Percentiles rank a stretch among this genome's conserved stretches.
These are phyloP conservation scores for Cataglyphis hispanica DNA, from an alignment of 1,140 invertebrate species.

Conservation along the genomic window DNA sequence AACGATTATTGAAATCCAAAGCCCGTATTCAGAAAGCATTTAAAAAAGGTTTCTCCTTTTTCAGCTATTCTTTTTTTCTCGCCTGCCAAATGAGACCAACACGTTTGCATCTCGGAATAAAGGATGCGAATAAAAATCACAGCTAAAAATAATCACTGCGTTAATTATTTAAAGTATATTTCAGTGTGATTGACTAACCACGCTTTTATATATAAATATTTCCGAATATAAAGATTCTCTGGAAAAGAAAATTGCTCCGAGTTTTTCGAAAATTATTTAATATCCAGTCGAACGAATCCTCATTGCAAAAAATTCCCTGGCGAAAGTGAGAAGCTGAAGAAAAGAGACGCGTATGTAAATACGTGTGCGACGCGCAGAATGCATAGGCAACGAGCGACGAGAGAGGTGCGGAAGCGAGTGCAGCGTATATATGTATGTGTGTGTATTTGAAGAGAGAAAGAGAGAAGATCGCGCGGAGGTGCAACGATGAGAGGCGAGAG, in stretches of 20 bases:
- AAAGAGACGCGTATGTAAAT: not conserved
- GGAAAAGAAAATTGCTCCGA: not conserved
- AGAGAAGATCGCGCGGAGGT: slow-evolving; percentile 5
- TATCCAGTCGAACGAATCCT: not conserved
- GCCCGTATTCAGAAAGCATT: slow-evolving; percentile 26
- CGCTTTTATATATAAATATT: not conserved
- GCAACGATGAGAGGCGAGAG: slow-evolving; percentile 43
- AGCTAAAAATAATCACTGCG: not conserved
- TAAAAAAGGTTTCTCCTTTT: slow-evolving; percentile 38
- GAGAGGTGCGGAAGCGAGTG: slow-evolving; percentile 4
- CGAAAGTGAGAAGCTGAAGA: slow-evolving; percentile 41
- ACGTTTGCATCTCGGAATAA: not conserved
- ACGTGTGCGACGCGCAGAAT: not conserved
- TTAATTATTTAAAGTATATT: not conserved
- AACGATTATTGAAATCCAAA: slow-evolving; percentile 29
- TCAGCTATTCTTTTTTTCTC: not conserved
- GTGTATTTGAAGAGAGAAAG: slow-evolving; percentile 37
- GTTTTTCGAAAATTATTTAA: not conserved
- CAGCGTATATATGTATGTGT: not conserved
- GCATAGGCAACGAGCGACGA: not conserved
- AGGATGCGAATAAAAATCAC: not conserved
- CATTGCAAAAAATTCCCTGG: not conserved
- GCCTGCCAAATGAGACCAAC: not conserved
- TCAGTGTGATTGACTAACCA: not conserved
- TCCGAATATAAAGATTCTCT: not conserved